Conservation (phyloP, 2,888 invertebrate genomes). For the Fragum whitleyi region DNA sequence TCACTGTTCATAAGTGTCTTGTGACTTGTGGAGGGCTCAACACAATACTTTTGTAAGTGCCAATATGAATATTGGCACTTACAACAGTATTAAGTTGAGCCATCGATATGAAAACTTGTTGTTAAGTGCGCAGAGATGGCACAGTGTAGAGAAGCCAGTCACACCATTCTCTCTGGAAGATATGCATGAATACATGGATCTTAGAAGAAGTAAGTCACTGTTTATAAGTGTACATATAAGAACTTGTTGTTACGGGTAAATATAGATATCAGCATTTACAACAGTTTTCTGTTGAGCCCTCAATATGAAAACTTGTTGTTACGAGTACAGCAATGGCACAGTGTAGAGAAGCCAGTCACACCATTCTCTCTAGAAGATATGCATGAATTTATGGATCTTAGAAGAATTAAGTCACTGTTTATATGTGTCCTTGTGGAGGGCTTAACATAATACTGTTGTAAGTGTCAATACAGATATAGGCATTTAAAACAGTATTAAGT, state of each 20-base stretch:
- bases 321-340: conserved; percentile 79
- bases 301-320: conserved; percentile 79
- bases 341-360: conserved; percentile 74
- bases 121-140: conserved; percentile 77
- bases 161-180: conserved; percentile 77
- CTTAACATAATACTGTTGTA: too few species aligned
- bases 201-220: conserved; percentile 77
- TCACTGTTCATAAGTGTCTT: conserved; percentile 10
- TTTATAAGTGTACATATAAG: too few species aligned
- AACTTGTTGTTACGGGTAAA: too few species aligned
- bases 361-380: conserved; percentile 79
- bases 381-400: conserved; percentile 80
- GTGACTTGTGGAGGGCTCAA: too few species aligned
- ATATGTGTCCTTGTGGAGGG: too few species aligned
- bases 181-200: conserved; percentile 81
- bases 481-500: too few species aligned
- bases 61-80: too few species aligned
- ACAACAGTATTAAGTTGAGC: too few species aligned
- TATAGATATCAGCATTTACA: too few species aligned
- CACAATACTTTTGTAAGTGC: too few species aligned
- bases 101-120: conserved; percentile 80
- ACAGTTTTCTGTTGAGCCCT: too few species aligned
- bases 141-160: conserved; percentile 76
- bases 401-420: conserved; percentile 75
- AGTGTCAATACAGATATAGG: too few species aligned